phyloP scores from a whole-genome alignment of 1,140 invertebrate species.

The Akabosia matsudoensis region DNA sequence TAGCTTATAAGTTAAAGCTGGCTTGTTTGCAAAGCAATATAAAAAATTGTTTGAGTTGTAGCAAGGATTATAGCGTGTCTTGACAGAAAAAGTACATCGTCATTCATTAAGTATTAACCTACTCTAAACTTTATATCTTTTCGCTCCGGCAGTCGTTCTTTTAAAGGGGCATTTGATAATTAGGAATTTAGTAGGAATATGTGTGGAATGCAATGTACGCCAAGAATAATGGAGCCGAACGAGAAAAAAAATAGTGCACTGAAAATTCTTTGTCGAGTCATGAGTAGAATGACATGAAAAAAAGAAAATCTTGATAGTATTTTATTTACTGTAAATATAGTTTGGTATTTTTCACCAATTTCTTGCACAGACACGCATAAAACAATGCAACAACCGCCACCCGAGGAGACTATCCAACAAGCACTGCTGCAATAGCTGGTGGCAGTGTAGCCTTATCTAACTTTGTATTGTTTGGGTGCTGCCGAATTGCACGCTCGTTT shows the following conservation, averaged over 20 bases:
- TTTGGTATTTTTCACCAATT: conserved; percentile 8
- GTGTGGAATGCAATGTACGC: not conserved
- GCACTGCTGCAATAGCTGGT: too few species aligned
- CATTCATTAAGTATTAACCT: too few species aligned
- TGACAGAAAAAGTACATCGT: too few species aligned
- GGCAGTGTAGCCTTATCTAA: too few species aligned
- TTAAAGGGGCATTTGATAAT: not conserved
- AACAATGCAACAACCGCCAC: not conserved
- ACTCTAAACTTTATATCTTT: too few species aligned
- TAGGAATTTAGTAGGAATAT: not conserved
- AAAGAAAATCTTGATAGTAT: not conserved
- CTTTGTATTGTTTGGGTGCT: too few species aligned
- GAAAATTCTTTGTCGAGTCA: not conserved
- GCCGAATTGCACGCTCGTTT: too few species aligned
- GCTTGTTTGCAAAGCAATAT: not conserved
- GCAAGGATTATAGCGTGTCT: not conserved
- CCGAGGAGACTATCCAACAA: not conserved
- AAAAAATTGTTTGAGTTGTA: too few species aligned
- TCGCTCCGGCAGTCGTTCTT: not conserved
- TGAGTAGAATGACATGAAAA: not conserved
- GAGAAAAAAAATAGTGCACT: not conserved
- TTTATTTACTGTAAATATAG: not conserved
- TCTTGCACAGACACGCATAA: not conserved
- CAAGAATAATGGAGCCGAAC: not conserved
- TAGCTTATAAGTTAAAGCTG: too few species aligned